phyloP scores from a whole-genome alignment of 2,113 vertebrate species.

The Cephalopholis sonnerati region DNA sequence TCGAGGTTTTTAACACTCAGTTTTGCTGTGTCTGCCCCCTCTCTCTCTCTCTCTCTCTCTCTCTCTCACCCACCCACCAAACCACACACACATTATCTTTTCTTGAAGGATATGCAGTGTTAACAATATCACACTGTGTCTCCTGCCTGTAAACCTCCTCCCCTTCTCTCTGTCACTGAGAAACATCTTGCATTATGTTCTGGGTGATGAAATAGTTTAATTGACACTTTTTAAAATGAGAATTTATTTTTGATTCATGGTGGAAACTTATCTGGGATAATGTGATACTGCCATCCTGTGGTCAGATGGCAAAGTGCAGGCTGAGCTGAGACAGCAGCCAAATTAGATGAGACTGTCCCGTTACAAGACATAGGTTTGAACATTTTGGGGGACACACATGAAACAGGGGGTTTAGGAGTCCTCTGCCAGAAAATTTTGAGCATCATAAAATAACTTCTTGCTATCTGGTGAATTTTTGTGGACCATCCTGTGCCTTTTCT shows the following conservation, averaged over 20 bases:
- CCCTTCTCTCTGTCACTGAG: neutral
- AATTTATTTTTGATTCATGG: neutral
- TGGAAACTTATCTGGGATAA: neutral
- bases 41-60: conserved; percentile 13
- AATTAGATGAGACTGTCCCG: neutral
- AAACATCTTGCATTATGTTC: neutral
- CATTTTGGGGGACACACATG: too few relatives aligned
- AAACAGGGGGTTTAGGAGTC: too few relatives aligned
- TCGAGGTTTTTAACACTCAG: conserved; percentile 35
- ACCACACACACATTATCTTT: neutral
- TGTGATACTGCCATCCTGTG: conserved; percentile 51
- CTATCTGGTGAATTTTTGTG: too few relatives aligned
- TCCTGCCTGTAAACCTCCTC: neutral
- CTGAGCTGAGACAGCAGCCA: neutral
- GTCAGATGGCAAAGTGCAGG: neutral
- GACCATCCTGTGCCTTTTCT: too few relatives aligned
- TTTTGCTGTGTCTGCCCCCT: conserved; percentile 1
- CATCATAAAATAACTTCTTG: too few relatives aligned
- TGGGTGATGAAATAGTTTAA: neutral
- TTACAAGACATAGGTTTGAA: too few relatives aligned
- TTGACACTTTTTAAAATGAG: neutral
- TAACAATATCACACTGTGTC: conserved; percentile 3
- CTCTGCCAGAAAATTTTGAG: too few relatives aligned
- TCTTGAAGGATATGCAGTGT: neutral
- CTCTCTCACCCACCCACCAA: neutral